Evolutionary conservation across 2,113 vertebrate genomes (phyloP).

Genomic region (Collichthys lucidus): DNA sequence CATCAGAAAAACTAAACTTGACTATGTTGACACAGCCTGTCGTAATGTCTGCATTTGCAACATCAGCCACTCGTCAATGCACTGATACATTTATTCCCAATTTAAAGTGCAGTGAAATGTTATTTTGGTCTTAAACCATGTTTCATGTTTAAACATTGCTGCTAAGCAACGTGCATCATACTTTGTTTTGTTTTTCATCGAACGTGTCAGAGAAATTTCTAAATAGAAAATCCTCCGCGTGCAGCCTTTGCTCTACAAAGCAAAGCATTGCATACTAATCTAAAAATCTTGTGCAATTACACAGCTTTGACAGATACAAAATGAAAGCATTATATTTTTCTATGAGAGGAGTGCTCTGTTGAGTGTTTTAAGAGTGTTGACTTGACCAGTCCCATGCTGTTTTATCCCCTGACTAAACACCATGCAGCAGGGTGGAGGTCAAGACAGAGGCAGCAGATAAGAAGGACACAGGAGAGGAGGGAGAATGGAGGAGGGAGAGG

Average conservation of each 20-base stretch:
- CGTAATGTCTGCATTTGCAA: constrained; percentile 9
- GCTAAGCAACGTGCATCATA: neutral
- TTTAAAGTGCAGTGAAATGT: constrained; percentile 18
- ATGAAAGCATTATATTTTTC: constrained; percentile 14
- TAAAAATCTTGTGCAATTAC: constrained; percentile 3
- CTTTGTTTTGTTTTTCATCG: neutral
- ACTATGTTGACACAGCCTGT: constrained; percentile 5
- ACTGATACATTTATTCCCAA: neutral
- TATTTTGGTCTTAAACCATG: constrained; percentile 25
- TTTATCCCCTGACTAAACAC: constrained; percentile 62
- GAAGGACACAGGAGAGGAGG: constrained; percentile 66
- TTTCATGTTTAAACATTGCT: constrained; percentile 2
- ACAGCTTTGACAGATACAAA: constrained; percentile 1
- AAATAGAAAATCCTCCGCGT: neutral
- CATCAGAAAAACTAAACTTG: constrained; percentile 3
- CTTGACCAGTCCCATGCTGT: constrained; percentile 60
- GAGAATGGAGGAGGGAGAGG: constrained; percentile 53
- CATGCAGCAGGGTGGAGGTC: constrained; percentile 74
- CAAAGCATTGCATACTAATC: neutral
- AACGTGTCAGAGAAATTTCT: neutral
- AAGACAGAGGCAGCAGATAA: constrained; percentile 75
- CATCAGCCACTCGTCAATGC: neutral
- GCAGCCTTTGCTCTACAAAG: neutral
- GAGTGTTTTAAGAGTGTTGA: constrained; percentile 45
- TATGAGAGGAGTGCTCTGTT: constrained; percentile 10